A percentile compares a stretch with the other conserved stretches of the same genome.
Conservation (phyloP, 2,797 vertebrate species). For the Mastacembelus armatus region DNA sequence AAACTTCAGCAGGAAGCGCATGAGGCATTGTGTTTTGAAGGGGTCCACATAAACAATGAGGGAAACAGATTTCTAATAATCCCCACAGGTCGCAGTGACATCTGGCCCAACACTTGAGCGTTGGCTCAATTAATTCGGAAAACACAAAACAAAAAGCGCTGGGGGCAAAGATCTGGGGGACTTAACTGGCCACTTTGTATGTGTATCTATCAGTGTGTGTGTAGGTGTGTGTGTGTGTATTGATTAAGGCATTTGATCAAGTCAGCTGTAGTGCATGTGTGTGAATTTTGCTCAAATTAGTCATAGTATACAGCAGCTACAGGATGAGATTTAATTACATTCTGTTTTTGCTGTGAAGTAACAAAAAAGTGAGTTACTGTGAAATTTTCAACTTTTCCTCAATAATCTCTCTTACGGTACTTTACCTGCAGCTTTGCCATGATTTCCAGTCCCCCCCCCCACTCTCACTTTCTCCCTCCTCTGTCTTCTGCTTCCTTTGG, state of each 20-base stretch:
- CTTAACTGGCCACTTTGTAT: constrained; percentile 65
- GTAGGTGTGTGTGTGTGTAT: constrained; percentile 61
- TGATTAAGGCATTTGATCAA: constrained; percentile 76
- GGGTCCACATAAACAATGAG: constrained; percentile 78
- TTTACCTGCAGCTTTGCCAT: constrained; percentile 24
- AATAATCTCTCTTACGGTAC: background rate
- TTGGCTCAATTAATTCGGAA: constrained; percentile 82
- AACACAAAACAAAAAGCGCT: constrained; percentile 82
- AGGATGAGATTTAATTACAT: background rate
- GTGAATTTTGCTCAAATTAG: constrained; percentile 58
- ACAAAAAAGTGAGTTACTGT: constrained; percentile 40
- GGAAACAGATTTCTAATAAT: constrained; percentile 83
- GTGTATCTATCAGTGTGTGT: constrained; percentile 53
- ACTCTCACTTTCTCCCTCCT: constrained; percentile 60
- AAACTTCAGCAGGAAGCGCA: constrained; percentile 62
- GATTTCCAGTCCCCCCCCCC: constrained; percentile 14
- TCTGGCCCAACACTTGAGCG: constrained; percentile 80
- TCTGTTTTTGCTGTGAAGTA: constrained; percentile 19
- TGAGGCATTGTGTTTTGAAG: constrained; percentile 61
- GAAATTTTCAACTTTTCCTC: background rate
- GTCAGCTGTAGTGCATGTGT: constrained; percentile 51
- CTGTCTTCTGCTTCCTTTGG: constrained; percentile 53
- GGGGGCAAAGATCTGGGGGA: constrained; percentile 78
- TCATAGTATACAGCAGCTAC: constrained; percentile 32
- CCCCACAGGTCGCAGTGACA: constrained; percentile 82